phyloP scores from a whole-genome alignment of 2,888 invertebrate species.

The Pheosia tremula region DNA sequence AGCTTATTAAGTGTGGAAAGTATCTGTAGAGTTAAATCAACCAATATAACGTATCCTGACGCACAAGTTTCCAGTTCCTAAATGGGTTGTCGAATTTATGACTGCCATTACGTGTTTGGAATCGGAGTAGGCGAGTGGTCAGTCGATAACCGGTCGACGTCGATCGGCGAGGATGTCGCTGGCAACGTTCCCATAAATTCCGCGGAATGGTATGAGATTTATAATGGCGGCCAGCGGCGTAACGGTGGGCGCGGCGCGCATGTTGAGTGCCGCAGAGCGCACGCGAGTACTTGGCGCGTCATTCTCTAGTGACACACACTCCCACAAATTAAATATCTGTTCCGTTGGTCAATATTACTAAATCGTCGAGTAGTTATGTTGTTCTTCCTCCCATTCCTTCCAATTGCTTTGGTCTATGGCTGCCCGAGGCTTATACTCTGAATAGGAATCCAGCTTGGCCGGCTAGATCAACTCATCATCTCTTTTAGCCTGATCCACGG shows the following conservation, averaged over 20 bases:
- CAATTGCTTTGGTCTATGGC: too few relatives aligned
- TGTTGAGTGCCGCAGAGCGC: slow-evolving; percentile 40
- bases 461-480: too few relatives aligned
- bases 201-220: slow-evolving; percentile 54
- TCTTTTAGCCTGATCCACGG: too few relatives aligned
- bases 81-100: slow-evolving; percentile 40
- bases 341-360: neutral
- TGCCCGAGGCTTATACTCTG: too few relatives aligned
- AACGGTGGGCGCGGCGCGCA: slow-evolving; percentile 59
- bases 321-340: slow-evolving; percentile 1
- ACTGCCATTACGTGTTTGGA: slow-evolving; percentile 37
- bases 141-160: slow-evolving; percentile 57
- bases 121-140: slow-evolving; percentile 43
- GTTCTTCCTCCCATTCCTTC: too few relatives aligned
- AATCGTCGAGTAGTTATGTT: too few relatives aligned
- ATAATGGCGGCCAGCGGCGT: slow-evolving; percentile 52
- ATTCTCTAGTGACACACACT: slow-evolving; percentile 24
- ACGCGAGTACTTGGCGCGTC: slow-evolving; percentile 60
- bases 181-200: slow-evolving; percentile 65
- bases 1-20: neutral
- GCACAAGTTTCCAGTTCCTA: slow-evolving; percentile 15
- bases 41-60: slow-evolving; percentile 17
- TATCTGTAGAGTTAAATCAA: neutral
- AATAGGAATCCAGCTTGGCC: too few relatives aligned
- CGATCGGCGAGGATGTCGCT: slow-evolving; percentile 52